phyloP scores from a whole-genome alignment of 1,140 invertebrate species.

The Drosophila lini region DNA sequence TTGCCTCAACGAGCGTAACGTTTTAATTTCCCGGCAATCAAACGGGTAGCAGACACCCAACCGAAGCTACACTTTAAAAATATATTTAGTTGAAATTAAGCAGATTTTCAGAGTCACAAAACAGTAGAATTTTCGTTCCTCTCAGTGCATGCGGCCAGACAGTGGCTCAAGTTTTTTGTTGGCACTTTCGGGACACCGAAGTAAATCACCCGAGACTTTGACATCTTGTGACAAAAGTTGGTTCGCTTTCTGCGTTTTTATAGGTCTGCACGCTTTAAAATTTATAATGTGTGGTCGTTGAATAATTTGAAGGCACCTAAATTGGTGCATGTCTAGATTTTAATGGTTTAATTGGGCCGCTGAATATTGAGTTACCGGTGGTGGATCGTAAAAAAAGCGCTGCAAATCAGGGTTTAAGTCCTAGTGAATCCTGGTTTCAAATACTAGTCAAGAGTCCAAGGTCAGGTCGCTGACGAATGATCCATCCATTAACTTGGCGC shows the following conservation, averaged over 20 bases:
- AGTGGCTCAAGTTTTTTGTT: slow-evolving; percentile 59
- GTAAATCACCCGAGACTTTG: slow-evolving; percentile 74
- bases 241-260: slow-evolving; percentile 54
- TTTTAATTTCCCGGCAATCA: slow-evolving; percentile 83
- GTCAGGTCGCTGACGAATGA: slow-evolving; percentile 42
- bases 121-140: not conserved
- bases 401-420: not conserved
- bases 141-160: slow-evolving; percentile 21
- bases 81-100: not conserved
- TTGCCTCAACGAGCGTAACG: slow-evolving; percentile 78
- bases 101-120: not conserved
- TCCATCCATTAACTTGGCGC: slow-evolving; percentile 70
- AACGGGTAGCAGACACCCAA: slow-evolving; percentile 66
- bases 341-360: slow-evolving; percentile 75
- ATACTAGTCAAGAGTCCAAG: slow-evolving; percentile 28
- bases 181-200: slow-evolving; percentile 45
- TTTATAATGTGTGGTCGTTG: slow-evolving; percentile 83
- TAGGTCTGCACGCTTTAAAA: slow-evolving; percentile 61
- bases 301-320: slow-evolving; percentile 81
- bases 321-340: slow-evolving; percentile 81
- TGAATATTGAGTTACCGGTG: slow-evolving; percentile 40
- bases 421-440: not conserved
- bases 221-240: slow-evolving; percentile 76
- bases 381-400: slow-evolving; percentile 5
- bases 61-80: slow-evolving; percentile 14